Base-by-base conservation (phyloP, 2,797 vertebrate genomes). In the Trematomus bernacchii region DNA sequence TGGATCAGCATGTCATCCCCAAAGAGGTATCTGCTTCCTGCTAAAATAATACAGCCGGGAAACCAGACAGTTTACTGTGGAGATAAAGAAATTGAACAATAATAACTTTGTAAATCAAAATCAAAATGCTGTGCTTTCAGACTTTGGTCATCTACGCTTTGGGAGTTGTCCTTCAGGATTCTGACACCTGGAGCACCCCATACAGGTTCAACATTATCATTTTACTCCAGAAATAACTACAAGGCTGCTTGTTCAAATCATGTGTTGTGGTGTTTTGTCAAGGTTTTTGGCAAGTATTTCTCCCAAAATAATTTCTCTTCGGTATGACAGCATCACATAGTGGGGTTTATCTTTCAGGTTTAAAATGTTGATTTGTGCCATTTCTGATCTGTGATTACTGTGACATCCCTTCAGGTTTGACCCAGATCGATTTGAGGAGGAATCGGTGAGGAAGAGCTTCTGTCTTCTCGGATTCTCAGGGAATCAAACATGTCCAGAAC, bases 131-230 rank as follows among this genome's bases (percentile, higher is more conserved):
- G 7, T 72, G 16, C 54, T 94, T 94, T 73, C 92, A 99, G 98
- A 97, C 97, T 11, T 93, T 99, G 77, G 96, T 99, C 63, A 96
- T 99, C 84, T 99, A 99, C 51, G 97, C 98, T 18, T 94, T 99
- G 72, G 98, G 98, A 68, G 97, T 99, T 23, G 95, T 99, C 66
- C 94, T 99, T 78, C 96, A 99, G 79, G 97, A 99, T 68, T 92
- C 92, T 10, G 94, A 96, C 74, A 96, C 96, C 10, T 99, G 98
- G 98, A 92, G 93, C 1, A 89, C 90, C 75, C 96, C 98, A 0
- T 96, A 97, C 93, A 98, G 96, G 98, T 99, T 27, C 10, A 23
- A 7, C 13, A 57, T 47, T n/a, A 19, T 7, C 13, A 53, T 11
- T 18, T 16, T n/a, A n/a, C n/a, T n/a, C n/a, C n/a, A n/a, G n/a